phyloP scores from a whole-genome alignment of 2,113 vertebrate species.

The Ceyx melanurus region DNA sequence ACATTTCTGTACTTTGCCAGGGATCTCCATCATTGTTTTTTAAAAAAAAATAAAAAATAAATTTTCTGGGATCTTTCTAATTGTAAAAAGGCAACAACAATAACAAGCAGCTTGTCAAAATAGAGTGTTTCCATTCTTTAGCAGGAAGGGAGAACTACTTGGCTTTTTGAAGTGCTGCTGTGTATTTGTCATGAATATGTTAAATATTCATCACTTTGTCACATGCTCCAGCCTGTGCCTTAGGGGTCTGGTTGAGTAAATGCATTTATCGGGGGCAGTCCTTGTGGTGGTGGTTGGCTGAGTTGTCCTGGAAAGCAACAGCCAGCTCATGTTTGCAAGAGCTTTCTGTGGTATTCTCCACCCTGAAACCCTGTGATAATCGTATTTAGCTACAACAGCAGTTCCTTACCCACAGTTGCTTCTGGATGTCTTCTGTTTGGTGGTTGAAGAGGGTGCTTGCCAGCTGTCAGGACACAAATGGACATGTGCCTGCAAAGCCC shows the following conservation, averaged over 20 bases:
- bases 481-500: neutral
- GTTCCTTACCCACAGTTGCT: neutral
- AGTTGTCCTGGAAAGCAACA: neutral
- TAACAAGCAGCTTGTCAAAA: neutral
- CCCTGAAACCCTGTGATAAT: neutral
- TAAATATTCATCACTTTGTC: neutral
- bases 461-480: neutral
- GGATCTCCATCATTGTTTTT: neutral
- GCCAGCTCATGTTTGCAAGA: rapidly evolving
- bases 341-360: neutral
- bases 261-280: rapidly evolving
- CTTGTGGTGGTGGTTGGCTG: neutral
- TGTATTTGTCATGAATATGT: neutral
- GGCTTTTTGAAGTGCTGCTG: neutral
- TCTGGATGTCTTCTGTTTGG: neutral
- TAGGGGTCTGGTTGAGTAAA: neutral
- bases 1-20: neutral
- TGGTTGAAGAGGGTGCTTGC: neutral
- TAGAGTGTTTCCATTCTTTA: neutral
- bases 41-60: neutral
- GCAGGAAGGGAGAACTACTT: neutral
- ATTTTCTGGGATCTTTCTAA: neutral
- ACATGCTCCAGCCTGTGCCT: neutral
- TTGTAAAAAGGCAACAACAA: neutral
- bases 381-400: neutral